A percentile compares a stretch with the other conserved stretches of the same genome.
These are phyloP conservation scores for Ophion slaviceki DNA, from an alignment of 2,888 invertebrate genomes.

Conservation along the genomic window DNA sequence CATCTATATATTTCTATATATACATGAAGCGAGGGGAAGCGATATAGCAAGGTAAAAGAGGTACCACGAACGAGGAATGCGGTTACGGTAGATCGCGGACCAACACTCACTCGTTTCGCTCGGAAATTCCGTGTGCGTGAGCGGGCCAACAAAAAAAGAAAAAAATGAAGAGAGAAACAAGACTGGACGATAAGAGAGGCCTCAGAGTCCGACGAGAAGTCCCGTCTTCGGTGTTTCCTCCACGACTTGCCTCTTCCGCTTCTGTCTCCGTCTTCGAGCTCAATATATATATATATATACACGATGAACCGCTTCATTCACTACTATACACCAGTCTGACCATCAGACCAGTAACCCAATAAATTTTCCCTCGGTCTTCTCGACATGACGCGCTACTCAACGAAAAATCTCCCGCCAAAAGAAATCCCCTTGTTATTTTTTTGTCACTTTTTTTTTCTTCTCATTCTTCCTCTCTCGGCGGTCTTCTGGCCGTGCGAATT, in stretches of 20 bases:
- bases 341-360: constrained; percentile 66
- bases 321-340: constrained; percentile 51
- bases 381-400: constrained; percentile 28
- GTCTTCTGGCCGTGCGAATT: constrained; percentile 49
- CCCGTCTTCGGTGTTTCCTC: constrained; percentile 37
- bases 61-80: constrained; percentile 74
- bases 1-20: too few relatives aligned
- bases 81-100: constrained; percentile 81
- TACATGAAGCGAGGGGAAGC: constrained; percentile 20
- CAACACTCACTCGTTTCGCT: constrained; percentile 69
- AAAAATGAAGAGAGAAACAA: constrained; percentile 49
- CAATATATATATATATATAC: constrained; percentile 11
- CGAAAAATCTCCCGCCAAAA: constrained; percentile 57
- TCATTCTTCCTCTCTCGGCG: background rate
- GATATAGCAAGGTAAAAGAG: constrained; percentile 53
- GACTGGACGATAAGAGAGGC: constrained; percentile 45
- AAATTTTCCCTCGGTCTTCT: constrained; percentile 71
- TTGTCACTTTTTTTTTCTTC: constrained; percentile 13
- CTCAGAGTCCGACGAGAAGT: constrained; percentile 42
- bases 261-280: constrained; percentile 32
- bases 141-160: constrained; percentile 69
- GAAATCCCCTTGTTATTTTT: constrained; percentile 31
- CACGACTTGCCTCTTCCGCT: constrained; percentile 45
- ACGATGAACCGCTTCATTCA: constrained; percentile 56
- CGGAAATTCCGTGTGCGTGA: constrained; percentile 70